Base-by-base conservation (phyloP, 2,888 invertebrate genomes). In the Tryphoninae sp. region DNA sequence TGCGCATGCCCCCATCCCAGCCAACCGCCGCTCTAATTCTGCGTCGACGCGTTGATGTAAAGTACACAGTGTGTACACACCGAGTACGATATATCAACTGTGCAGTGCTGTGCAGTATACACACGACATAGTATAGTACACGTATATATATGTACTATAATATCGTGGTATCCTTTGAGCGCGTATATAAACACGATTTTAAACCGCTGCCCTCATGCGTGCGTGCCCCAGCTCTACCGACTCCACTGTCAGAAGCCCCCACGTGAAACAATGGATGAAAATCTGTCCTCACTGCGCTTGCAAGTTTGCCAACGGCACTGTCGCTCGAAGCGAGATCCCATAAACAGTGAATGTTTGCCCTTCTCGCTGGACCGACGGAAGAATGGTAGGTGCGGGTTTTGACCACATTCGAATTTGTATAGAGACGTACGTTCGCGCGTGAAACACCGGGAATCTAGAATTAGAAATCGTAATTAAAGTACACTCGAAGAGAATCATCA, bases 301-400 rank as follows among this genome's bases (percentile, higher is more conserved):
- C 45, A 11, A 3, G 2, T 19, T 51, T 19, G 16, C 42, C 40
- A 45, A 22, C 13, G 26, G 23, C 58, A 11, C 16, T 33, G 61
- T 22, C 26, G 53, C 53, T 61, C 61, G 6, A 6, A 33, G 75
- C 65, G n/a, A 68, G 77, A 77, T 59, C 80, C 61, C 72, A 77
- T 80, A 76, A 80, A 77, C 80, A 77, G 72, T 72, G 64, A 72
- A 80, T 80, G 76, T 80, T 80, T 71, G 64, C 72, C 67, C 49
- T 77, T 67, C 61, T 55, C 76, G 19, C 16, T 26, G 19, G 16
- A 45, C 53, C 11, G 62, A 8, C 16, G 33, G 61, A 51, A 51
- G 13, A n/a, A 49, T 49, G 49, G 49, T 13, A n/a, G 49, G 49
- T 49, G 49, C 33, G 33, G 33, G 33, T 33, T 4, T 33, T 33